These are phyloP conservation scores for Furcula furcula DNA, from an alignment of 2,888 invertebrate species.

Conservation along the genomic window DNA sequence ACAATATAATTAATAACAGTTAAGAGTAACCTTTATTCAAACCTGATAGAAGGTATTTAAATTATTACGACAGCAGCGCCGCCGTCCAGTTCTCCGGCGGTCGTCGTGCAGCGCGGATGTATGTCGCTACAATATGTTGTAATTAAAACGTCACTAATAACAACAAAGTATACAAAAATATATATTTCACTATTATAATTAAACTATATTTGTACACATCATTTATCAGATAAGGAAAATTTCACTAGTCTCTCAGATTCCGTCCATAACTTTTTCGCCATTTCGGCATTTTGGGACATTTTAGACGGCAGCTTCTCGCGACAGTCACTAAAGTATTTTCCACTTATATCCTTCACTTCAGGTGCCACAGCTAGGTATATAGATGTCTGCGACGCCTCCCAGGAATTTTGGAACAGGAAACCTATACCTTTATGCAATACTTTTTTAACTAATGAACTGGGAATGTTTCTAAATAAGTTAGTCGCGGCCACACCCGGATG, in stretches of 20 bases:
- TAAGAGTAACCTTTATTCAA: no score
- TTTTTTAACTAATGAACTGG: conserved; percentile 51
- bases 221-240: conserved; percentile 29
- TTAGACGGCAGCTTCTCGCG: conserved; percentile 72
- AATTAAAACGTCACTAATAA: no score
- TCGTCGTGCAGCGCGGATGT: no score
- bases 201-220: no score
- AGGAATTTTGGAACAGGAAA: conserved; percentile 79
- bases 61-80: no score
- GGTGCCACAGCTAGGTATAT: conserved; percentile 80
- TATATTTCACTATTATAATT: no score
- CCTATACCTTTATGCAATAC: conserved; percentile 35
- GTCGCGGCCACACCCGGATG: conserved; percentile 88
- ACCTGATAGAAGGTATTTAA: no score
- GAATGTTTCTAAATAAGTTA: conserved; percentile 84
- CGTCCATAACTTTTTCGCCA: conserved; percentile 83
- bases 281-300: conserved; percentile 72
- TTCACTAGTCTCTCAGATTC: conserved; percentile 83
- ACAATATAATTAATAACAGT: no score
- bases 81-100: no score
- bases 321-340: conserved; percentile 85
- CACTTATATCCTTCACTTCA: conserved; percentile 81
- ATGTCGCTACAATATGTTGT: no score
- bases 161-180: no score
- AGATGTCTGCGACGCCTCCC: conserved; percentile 85